These are phyloP conservation scores for Callipepla squamata DNA, from an alignment of 2,113 vertebrate species.

Conservation along the genomic window DNA sequence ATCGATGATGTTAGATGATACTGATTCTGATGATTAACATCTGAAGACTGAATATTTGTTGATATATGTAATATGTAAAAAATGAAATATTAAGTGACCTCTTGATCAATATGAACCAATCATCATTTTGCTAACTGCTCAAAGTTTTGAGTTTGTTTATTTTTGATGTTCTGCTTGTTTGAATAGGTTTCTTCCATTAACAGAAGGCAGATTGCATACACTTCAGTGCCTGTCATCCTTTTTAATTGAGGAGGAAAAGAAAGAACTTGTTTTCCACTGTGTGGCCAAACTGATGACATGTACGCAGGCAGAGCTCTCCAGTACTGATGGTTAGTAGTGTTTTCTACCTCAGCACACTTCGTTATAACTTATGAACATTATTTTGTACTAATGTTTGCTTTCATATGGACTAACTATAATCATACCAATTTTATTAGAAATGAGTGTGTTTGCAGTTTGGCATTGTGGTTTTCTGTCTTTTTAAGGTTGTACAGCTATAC, in stretches of 20 bases:
- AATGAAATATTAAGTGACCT: not conserved
- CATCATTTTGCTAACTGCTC: not conserved
- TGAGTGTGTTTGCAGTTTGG: not conserved
- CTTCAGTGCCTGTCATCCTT: slow-evolving; percentile 88
- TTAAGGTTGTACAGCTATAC: not conserved
- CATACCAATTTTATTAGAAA: not conserved
- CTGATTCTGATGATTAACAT: not conserved
- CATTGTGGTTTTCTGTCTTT: not conserved
- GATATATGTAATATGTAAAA: not conserved
- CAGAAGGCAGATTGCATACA: slow-evolving; percentile 87
- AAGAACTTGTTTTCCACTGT: slow-evolving; percentile 83
- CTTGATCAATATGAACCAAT: not conserved
- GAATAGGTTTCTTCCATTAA: slow-evolving; percentile 87
- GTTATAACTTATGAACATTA: not conserved
- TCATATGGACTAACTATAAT: not conserved
- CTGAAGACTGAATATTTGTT: not conserved
- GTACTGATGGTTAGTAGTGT: slow-evolving; percentile 75
- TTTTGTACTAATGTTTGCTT: not conserved
- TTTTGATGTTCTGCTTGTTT: not conserved
- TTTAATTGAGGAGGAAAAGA: slow-evolving; percentile 84
- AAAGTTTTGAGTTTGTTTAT: not conserved
- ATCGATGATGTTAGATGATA: not conserved
- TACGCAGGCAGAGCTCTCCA: slow-evolving; percentile 76
- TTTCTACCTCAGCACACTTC: not conserved
- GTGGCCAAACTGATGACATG: slow-evolving; percentile 88